Base-by-base conservation (phyloP, 2,797 vertebrate species). In the Acanthiza pusilla region DNA sequence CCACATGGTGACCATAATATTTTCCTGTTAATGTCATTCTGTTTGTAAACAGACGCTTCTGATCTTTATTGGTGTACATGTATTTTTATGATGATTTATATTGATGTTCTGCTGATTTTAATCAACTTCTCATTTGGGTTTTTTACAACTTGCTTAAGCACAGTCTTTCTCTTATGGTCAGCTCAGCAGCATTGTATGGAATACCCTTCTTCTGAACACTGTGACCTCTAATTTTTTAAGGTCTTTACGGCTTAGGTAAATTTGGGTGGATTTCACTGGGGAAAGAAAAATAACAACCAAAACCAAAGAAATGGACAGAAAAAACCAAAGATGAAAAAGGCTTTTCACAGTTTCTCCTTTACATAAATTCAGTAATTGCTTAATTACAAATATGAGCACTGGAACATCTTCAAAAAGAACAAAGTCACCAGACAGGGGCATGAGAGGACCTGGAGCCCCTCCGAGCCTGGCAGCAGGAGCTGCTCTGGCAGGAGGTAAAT, bases 51-150 rank as follows among this genome's bases (percentile, higher is more conserved):
- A 86, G 55, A 38, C 1, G 2, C 19, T 81, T 90, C 40, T 51
- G 40, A 67, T 66, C 7, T 21, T 23, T 70, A 81, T 60, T 71
- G 21, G 34, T 73, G 42, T 60, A 61, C 19, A 2, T 48, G n/a
- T 91, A 20, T 94, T 91, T 93, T 86, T 88, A 32, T 81, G 73
- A 76, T 84, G 60, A 90, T 86, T 88, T 94, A 73, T 80, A 57
- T 25, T 81, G 81, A 42, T 61, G 67, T 55, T 90, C 19, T 80
- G 32, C 58, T 60, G 34, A 53, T 86, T 94, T 94, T 94, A 90
- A 90, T 94, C 80, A 81, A 8, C 29, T 90, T 66, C 36, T 86
- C 40, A 47, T 91, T 72, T 62, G 55, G n/a, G 13, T 32, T 90
- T 89, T 90, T 71, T 77, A 45, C 20, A 40, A 2, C 60, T 84